A percentile compares a stretch with the other conserved stretches of the same genome.
Conservation (phyloP, 2,113 vertebrate species). For the Cariama cristata region DNA sequence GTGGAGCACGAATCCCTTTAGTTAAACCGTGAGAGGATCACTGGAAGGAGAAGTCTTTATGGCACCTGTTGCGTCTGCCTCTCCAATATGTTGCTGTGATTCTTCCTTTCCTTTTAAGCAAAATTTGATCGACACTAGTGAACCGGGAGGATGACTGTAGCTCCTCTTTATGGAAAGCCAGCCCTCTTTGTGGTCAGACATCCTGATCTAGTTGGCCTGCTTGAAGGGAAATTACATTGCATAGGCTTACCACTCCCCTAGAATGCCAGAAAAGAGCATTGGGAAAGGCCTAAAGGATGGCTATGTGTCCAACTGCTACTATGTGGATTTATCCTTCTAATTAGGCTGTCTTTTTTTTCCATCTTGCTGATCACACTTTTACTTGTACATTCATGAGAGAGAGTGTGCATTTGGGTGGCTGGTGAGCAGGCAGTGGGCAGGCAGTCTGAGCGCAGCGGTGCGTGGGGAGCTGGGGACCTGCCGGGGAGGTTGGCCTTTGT, state of each 20-base stretch:
- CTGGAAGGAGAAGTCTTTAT: neutral
- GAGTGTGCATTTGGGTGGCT: rapidly evolving
- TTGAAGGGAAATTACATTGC: neutral
- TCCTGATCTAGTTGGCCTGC: neutral
- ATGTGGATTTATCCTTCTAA: neutral
- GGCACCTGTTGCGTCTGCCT: neutral
- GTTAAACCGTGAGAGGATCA: neutral
- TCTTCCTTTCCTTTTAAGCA: neutral
- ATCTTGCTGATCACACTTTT: neutral
- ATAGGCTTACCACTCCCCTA: neutral
- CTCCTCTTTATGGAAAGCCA: neutral
- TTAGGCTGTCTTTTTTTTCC: neutral
- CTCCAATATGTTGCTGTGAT: neutral
- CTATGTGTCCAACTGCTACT: neutral
- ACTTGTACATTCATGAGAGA: neutral
- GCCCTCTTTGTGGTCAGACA: neutral
- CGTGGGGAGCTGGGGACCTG: neutral
- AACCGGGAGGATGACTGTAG: neutral
- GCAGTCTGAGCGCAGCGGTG: rapidly evolving
- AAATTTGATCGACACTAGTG: neutral
- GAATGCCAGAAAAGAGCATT: neutral
- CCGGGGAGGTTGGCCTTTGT: neutral
- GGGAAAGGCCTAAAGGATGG: neutral
- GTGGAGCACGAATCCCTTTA: neutral
- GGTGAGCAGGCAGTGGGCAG: neutral